Evolutionary conservation across 2,888 invertebrate species (phyloP).

Genomic region (Anaspis maculata): DNA sequence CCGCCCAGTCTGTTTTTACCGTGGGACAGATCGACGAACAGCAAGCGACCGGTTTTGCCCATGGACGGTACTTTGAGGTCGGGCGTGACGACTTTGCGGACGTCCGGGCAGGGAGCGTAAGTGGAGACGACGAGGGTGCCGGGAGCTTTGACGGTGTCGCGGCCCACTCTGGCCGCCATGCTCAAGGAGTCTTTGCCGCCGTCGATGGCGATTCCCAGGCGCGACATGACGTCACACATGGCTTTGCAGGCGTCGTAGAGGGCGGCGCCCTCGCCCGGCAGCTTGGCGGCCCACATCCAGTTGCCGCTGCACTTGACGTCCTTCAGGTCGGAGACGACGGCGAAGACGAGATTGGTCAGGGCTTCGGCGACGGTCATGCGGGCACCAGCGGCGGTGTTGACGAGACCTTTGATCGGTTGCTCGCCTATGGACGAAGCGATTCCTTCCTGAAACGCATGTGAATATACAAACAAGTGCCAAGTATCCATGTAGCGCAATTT

Average conservation of each 20-base stretch:
- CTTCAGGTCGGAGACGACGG: conserved; percentile 54
- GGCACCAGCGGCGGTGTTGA: conserved; percentile 80
- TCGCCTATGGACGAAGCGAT: conserved; percentile 95
- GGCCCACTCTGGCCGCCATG: conserved; percentile 85
- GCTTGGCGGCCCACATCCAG: conserved; percentile 99
- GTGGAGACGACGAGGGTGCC: conserved; percentile 93
- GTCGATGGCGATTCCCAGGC: conserved; percentile 83
- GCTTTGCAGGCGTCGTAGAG: conserved; percentile 81
- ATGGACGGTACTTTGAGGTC: conserved; percentile 66
- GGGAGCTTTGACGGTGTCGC: conserved; percentile 63
- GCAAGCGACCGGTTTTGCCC: conserved; percentile 54
- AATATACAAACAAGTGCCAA: not conserved
- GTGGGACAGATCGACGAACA: conserved; percentile 71
- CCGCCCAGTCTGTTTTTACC: conserved; percentile 79
- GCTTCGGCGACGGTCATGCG: conserved; percentile 93
- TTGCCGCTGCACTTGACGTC: conserved; percentile 99
- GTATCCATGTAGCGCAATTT: too few species aligned
- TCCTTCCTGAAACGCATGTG: conserved; percentile 49
- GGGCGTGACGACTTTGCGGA: conserved; percentile 80
- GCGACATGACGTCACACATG: conserved; percentile 76
- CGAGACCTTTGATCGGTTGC: conserved; percentile 88
- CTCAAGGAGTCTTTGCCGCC: conserved; percentile 97
- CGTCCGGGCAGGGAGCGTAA: conserved; percentile 91
- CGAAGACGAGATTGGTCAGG: conserved; percentile 81
- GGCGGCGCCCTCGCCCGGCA: conserved; percentile 84